Evolutionary conservation across 2,888 invertebrate genomes (phyloP).

Genomic region (Apamea sordens): DNA sequence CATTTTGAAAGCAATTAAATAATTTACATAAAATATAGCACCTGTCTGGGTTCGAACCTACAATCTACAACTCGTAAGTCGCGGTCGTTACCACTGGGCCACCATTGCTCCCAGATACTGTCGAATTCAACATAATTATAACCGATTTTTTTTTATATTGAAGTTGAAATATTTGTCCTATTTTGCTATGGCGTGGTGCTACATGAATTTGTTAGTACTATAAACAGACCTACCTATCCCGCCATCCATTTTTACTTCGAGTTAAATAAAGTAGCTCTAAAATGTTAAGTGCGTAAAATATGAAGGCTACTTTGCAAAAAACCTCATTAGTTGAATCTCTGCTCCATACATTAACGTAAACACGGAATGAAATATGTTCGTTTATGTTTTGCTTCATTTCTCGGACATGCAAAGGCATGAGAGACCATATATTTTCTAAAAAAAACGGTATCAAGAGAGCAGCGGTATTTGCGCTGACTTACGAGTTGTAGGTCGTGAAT

Average conservation of each 20-base stretch:
- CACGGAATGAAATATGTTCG: background rate
- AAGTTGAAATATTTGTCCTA: background rate
- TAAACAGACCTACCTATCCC: background rate
- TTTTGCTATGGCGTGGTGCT: background rate
- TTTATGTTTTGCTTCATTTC: background rate
- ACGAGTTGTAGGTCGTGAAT: too few species aligned
- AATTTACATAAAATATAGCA: too few species aligned
- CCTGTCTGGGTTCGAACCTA: too few species aligned
- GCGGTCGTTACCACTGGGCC: too few species aligned
- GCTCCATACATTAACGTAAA: slow-evolving; percentile 16
- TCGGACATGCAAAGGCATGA: background rate
- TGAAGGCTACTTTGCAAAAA: slow-evolving; percentile 5
- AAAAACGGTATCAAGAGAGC: background rate
- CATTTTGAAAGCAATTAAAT: too few species aligned
- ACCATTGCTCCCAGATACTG: background rate
- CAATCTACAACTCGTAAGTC: too few species aligned
- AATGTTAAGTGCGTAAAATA: slow-evolving; percentile 6
- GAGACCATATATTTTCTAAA: background rate
- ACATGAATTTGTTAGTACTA: background rate
- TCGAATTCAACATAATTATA: background rate
- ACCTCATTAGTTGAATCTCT: slow-evolving; percentile 1
- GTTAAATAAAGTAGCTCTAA: background rate
- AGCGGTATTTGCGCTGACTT: too few species aligned
- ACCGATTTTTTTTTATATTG: background rate
- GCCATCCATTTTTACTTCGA: background rate